These are phyloP conservation scores for Urocyon cinereoargenteus DNA, from an alignment of 2,797 vertebrate species.

Conservation along the genomic window DNA sequence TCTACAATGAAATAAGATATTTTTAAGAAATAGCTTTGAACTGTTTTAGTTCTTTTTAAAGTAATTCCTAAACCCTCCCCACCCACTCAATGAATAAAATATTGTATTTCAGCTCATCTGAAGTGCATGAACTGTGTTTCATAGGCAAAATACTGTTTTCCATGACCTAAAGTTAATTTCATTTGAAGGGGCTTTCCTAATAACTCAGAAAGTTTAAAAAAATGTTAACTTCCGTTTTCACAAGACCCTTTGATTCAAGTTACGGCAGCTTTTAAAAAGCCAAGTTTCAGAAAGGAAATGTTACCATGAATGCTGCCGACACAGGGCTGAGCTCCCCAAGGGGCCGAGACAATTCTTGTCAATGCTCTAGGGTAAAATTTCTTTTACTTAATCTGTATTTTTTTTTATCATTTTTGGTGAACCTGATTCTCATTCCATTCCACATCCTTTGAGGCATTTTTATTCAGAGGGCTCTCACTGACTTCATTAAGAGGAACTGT, in stretches of 20 bases:
- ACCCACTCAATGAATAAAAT: constrained; percentile 76
- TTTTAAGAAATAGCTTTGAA: constrained; percentile 82
- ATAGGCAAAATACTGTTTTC: constrained; percentile 69
- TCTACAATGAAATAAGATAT: constrained; percentile 82
- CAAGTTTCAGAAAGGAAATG: constrained; percentile 32
- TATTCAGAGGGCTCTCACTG: constrained; percentile 60
- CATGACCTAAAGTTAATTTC: constrained; percentile 63
- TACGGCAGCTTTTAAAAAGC: constrained; percentile 30
- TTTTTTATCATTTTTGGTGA: constrained; percentile 61
- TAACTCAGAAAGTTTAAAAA: constrained; percentile 36
- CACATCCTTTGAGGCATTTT: constrained; percentile 65
- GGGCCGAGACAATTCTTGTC: constrained; percentile 50
- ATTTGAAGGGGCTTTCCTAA: constrained; percentile 52
- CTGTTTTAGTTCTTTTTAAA: constrained; percentile 76
- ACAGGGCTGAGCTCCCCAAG: constrained; percentile 33
- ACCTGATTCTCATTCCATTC: constrained; percentile 60
- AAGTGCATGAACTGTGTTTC: constrained; percentile 75
- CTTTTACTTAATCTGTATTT: constrained; percentile 64
- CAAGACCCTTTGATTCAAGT: constrained; percentile 39
- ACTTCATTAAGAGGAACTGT: constrained; percentile 67
- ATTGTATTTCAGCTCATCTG: constrained; percentile 81
- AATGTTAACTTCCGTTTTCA: constrained; percentile 56
- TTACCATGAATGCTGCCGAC: neutral
- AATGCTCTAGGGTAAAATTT: constrained; percentile 53
- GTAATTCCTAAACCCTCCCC: constrained; percentile 69